phyloP scores from a whole-genome alignment of 2,888 invertebrate species.

The Spodoptera picta region DNA sequence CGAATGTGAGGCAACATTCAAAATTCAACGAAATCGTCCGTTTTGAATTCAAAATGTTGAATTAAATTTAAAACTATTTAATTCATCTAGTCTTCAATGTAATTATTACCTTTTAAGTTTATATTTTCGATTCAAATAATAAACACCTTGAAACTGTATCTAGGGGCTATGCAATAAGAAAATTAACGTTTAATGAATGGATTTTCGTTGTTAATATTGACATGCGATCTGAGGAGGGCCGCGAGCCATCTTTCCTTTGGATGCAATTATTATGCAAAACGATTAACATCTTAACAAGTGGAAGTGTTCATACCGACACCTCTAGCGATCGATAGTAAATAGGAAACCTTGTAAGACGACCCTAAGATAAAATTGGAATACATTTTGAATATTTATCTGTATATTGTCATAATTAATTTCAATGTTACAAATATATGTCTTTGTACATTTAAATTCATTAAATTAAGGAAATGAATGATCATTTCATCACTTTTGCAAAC shows the following conservation, averaged over 20 bases:
- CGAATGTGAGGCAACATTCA: no score
- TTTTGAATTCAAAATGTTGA: no score
- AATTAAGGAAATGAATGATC: no score
- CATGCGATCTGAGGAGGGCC: conserved; percentile 51
- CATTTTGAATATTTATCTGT: background rate
- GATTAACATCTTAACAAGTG: conserved; percentile 80
- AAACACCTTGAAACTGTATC: background rate
- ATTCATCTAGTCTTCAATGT: no score
- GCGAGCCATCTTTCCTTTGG: conserved; percentile 54
- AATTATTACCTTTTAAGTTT: no score
- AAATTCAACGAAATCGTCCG: no score
- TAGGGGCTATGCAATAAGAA: background rate
- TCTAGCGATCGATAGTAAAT: conserved; percentile 64
- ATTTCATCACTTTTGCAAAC: no score
- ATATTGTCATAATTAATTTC: no score
- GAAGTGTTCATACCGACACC: conserved; percentile 64
- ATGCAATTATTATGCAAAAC: conserved; percentile 84
- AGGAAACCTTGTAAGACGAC: conserved; percentile 57
- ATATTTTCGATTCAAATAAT: no score
- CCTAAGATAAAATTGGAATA: conserved; percentile 19
- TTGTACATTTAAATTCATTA: no score
- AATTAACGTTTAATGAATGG: background rate
- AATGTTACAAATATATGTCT: no score
- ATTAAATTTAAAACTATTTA: no score
- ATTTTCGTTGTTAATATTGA: conserved; percentile 48